Evolutionary conservation across 2,113 vertebrate genomes (phyloP).

Genomic region (Emberiza fucata): DNA sequence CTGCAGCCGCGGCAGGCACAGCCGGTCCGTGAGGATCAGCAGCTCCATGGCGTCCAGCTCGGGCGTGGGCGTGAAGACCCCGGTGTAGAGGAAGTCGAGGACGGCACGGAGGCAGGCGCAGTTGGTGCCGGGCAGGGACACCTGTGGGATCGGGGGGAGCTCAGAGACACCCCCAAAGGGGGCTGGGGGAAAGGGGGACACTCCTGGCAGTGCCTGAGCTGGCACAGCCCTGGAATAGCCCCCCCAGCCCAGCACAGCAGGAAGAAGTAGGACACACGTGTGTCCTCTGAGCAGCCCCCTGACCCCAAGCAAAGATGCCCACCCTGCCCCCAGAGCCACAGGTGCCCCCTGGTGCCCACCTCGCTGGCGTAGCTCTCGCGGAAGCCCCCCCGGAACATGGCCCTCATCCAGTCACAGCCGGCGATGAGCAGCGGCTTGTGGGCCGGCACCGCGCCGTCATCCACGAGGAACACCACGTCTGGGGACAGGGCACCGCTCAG

Average conservation of each 20-base stretch:
- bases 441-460: conserved; percentile 82
- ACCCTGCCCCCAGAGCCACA: not conserved
- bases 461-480: conserved; percentile 88
- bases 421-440: conserved; percentile 90
- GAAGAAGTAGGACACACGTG: accelerated
- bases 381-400: conserved; percentile 90
- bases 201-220: not conserved
- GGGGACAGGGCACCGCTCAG: not conserved
- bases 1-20: conserved; percentile 86
- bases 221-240: not conserved
- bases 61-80: conserved; percentile 75
- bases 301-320: not conserved
- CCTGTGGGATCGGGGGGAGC: conserved; percentile 46
- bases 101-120: conserved; percentile 80
- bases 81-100: conserved; percentile 87
- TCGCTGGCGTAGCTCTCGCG: conserved; percentile 85
- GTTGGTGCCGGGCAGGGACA: conserved; percentile 82
- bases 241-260: not conserved
- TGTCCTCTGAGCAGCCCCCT: not conserved
- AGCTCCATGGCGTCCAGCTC: conserved; percentile 83
- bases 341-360: conserved; percentile 57
- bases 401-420: conserved; percentile 91
- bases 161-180: not conserved
- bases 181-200: not conserved
- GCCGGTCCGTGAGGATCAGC: conserved; percentile 83